Evolutionary conservation across 2,113 vertebrate genomes (phyloP).

Genomic region (Microcebus ravelobensis): DNA sequence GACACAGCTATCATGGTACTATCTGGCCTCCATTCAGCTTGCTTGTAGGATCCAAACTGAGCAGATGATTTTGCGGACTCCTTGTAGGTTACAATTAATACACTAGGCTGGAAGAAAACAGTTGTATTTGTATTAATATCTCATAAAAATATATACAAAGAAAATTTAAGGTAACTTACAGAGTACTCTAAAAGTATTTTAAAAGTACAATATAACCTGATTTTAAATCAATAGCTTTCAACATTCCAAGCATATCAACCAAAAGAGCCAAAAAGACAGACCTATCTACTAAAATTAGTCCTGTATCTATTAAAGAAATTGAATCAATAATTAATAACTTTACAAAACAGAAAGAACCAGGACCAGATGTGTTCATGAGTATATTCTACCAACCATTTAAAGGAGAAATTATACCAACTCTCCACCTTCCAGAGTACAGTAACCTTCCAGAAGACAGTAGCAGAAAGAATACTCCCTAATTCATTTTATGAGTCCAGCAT

Average conservation of each 20-base stretch:
- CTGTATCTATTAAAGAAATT: neutral
- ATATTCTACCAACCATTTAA: constrained; percentile 13
- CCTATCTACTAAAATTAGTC: neutral
- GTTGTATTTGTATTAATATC: constrained; percentile 49
- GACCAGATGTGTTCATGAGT: neutral
- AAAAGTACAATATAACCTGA: neutral
- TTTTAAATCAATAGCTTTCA: neutral
- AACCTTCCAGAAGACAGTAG: neutral
- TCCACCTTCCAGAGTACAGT: neutral
- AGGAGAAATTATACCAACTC: neutral
- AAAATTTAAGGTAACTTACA: constrained; percentile 48
- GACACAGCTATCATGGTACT: constrained; percentile 97
- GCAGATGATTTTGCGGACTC: constrained; percentile 92
- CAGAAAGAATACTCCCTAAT: neutral
- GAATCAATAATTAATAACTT: neutral
- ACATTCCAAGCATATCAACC: constrained; percentile 28
- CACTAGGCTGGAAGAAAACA: constrained; percentile 90
- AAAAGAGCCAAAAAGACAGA: neutral
- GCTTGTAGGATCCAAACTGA: constrained; percentile 95
- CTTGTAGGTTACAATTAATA: constrained; percentile 97
- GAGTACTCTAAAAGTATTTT: constrained; percentile 19
- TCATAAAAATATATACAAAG: constrained; percentile 35
- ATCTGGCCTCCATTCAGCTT: constrained; percentile 95
- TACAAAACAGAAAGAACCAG: constrained; percentile 20
- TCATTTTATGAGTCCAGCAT: neutral